Percentiles rank a stretch among this genome's conserved stretches.
These are phyloP conservation scores for Ceramica pisi DNA, from an alignment of 2,888 invertebrate species.

Conservation along the genomic window DNA sequence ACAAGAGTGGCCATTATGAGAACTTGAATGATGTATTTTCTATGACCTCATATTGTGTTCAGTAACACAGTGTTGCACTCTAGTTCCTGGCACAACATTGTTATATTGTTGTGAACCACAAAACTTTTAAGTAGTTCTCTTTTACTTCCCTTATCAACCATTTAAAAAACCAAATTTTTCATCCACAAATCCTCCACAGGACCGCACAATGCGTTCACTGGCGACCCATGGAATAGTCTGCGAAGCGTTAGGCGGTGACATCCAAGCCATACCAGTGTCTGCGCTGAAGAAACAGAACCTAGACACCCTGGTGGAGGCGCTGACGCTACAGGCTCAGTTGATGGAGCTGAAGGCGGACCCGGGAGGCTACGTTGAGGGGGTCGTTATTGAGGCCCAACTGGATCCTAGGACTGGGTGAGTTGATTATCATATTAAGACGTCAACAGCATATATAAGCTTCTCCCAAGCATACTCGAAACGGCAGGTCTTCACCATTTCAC, in stretches of 20 bases:
- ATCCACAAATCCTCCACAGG: slow-evolving; percentile 83
- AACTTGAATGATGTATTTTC: too few species aligned
- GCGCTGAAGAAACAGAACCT: slow-evolving; percentile 96
- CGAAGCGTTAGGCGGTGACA: slow-evolving; percentile 97
- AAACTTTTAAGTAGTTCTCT: not conserved
- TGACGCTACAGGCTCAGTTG: slow-evolving; percentile 95
- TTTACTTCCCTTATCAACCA: not conserved
- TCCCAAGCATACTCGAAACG: not conserved
- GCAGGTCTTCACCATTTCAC: too few species aligned
- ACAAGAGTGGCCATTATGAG: too few species aligned
- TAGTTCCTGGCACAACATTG: too few species aligned
- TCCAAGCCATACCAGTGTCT: slow-evolving; percentile 97
- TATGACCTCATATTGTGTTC: too few species aligned
- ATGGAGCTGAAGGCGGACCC: slow-evolving; percentile 97
- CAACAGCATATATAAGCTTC: too few species aligned
- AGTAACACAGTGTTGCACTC: too few species aligned
- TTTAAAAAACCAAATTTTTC: not conserved
- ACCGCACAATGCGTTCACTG: slow-evolving; percentile 94
- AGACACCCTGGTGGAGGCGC: slow-evolving; percentile 94
- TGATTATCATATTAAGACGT: too few species aligned
- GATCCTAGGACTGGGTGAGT: slow-evolving; percentile 68
- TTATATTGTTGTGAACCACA: too few species aligned
- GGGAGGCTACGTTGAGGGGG: slow-evolving; percentile 96
- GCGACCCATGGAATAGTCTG: slow-evolving; percentile 95
- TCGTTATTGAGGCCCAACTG: slow-evolving; percentile 95